Conservation (phyloP, 2,797 vertebrate species). For the Okamejei kenojei region DNA sequence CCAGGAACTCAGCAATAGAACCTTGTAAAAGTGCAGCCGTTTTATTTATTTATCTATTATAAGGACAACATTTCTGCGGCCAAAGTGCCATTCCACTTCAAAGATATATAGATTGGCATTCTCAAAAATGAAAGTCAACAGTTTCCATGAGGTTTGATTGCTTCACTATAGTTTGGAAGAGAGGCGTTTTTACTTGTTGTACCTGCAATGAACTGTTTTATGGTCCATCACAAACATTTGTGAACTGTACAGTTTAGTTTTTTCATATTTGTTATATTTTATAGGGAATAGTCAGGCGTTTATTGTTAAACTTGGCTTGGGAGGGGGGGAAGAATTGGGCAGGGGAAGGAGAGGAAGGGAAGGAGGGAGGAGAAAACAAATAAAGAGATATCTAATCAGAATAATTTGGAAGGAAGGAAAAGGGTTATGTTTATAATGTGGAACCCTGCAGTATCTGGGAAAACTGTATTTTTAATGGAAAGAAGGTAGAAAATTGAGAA, state of each 20-base stretch:
- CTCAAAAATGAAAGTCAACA: constrained; percentile 6
- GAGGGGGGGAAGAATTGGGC: too few relatives aligned
- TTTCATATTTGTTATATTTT: not conserved
- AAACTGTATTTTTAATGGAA: not conserved
- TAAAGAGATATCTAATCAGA: too few relatives aligned
- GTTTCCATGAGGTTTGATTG: not conserved
- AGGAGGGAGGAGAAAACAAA: too few relatives aligned
- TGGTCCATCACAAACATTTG: not conserved
- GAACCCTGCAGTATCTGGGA: not conserved
- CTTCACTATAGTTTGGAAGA: not conserved
- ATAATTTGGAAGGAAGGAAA: not conserved
- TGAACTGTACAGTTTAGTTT: not conserved
- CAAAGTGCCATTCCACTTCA: not conserved
- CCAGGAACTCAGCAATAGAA: too few relatives aligned
- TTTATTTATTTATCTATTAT: too few relatives aligned
- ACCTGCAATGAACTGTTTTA: not conserved
- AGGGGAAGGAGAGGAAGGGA: too few relatives aligned
- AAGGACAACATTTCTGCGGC: not conserved
- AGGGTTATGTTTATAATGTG: too few relatives aligned
- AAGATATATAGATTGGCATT: not conserved
- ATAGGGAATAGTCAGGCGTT: too few relatives aligned
- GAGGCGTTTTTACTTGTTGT: too few relatives aligned
- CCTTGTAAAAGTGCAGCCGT: not conserved
- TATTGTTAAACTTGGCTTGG: not conserved
- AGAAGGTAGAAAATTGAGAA: too few relatives aligned